These are phyloP conservation scores for Drosophila pseudoobscura DNA, from an alignment of 1,140 invertebrate species.

Conservation along the genomic window DNA sequence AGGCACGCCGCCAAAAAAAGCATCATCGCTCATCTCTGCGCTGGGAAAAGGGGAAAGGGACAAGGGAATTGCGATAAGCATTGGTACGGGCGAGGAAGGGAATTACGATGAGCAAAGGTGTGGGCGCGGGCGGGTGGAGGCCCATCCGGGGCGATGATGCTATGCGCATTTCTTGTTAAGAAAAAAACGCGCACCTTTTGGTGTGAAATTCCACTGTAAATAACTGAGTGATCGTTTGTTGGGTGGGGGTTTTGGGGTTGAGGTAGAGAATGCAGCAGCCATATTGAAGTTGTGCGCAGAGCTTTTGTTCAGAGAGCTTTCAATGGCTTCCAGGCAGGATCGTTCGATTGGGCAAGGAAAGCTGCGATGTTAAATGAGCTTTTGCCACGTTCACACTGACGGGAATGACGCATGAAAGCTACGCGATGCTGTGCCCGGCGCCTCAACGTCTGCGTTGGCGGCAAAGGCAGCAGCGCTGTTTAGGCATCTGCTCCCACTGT, in stretches of 20 bases:
- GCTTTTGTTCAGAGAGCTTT: slow-evolving; percentile 8
- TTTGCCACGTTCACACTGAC: slow-evolving; percentile 51
- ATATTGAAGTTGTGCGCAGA: too few species aligned
- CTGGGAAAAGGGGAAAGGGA: background rate
- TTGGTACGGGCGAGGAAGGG: background rate
- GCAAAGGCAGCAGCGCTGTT: slow-evolving; percentile 16
- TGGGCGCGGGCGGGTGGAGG: background rate
- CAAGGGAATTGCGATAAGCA: background rate
- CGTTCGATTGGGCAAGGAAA: background rate
- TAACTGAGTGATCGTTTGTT: slow-evolving; percentile 9
- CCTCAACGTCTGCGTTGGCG: slow-evolving; percentile 65
- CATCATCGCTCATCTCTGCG: background rate
- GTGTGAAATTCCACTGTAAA: slow-evolving; percentile 61
- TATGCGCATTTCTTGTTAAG: slow-evolving; percentile 45
- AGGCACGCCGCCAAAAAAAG: too few species aligned
- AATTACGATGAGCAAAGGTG: background rate
- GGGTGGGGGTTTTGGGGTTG: too few species aligned
- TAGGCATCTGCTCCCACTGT: slow-evolving; percentile 5
- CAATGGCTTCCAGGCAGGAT: background rate
- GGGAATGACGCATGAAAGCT: slow-evolving; percentile 30
- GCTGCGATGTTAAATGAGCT: slow-evolving; percentile 11
- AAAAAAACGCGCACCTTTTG: slow-evolving; percentile 46
- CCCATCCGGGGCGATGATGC: slow-evolving; percentile 17
- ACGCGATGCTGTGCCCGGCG: slow-evolving; percentile 40
- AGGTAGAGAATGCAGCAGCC: too few species aligned